Conservation (phyloP, 2,888 invertebrate species). For the Meiosimyza decipiens region DNA sequence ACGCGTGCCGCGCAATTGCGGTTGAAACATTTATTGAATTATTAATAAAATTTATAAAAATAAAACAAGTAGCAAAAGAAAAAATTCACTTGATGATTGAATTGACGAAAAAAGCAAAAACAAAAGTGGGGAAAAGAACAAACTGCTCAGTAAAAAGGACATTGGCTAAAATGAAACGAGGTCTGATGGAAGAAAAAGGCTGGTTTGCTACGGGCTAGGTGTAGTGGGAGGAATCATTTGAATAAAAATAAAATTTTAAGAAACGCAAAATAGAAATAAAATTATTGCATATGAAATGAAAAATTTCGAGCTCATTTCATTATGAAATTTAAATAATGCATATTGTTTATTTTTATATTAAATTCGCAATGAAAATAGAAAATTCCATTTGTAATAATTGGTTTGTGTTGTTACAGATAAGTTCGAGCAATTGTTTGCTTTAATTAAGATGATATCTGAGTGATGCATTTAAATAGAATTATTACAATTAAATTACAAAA, state of each 20-base stretch:
- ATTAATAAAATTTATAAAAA: conserved; percentile 64
- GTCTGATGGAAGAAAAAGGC: not conserved
- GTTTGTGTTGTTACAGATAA: not conserved
- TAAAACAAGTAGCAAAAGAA: conserved; percentile 41
- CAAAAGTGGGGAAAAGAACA: not conserved
- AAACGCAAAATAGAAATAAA: not conserved
- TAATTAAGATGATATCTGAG: too few species aligned
- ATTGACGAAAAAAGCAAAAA: conserved; percentile 16
- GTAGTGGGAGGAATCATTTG: not conserved
- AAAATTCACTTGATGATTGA: conserved; percentile 22
- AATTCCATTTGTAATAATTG: not conserved
- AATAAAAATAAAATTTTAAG: not conserved
- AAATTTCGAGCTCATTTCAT: not conserved
- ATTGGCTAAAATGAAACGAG: not conserved
- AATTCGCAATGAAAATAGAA: conserved; percentile 27
- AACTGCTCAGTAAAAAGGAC: not conserved
- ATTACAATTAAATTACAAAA: too few species aligned
- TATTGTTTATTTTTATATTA: conserved; percentile 27
- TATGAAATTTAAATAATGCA: conserved; percentile 4
- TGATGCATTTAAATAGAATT: too few species aligned
- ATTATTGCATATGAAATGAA: not conserved
- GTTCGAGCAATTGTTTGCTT: too few species aligned
- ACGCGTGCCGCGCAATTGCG: conserved; percentile 6
- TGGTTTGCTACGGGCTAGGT: not conserved
- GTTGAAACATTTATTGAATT: conserved; percentile 59